Conservation (phyloP, 2,113 vertebrate species). For the Martes martes region DNA sequence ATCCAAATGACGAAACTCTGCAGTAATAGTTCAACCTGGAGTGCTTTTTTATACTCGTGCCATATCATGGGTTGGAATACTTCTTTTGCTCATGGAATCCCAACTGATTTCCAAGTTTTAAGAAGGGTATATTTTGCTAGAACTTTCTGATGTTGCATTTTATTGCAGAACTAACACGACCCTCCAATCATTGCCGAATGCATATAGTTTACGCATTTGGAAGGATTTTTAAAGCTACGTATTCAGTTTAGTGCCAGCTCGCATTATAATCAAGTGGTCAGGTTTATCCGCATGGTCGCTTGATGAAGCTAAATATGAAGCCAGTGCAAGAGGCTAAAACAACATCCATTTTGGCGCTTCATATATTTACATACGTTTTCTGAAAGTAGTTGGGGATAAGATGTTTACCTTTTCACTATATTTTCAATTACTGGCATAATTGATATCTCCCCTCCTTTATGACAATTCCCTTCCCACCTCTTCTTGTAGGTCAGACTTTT, state of each 20-base stretch:
- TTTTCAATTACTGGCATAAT: slow-evolving; percentile 74
- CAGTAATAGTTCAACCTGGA: background rate
- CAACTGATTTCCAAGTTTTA: background rate
- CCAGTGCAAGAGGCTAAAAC: background rate
- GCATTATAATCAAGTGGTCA: background rate
- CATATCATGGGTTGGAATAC: background rate
- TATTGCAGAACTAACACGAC: background rate
- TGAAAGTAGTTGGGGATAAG: background rate
- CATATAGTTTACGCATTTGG: background rate
- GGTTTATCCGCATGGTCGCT: background rate
- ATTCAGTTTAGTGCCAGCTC: background rate
- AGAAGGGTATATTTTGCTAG: background rate
- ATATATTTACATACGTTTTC: background rate
- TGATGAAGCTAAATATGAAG: background rate
- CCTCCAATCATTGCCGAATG: background rate
- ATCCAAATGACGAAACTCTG: background rate
- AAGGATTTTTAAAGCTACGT: background rate
- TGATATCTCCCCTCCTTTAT: slow-evolving; percentile 72
- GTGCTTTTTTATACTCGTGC: background rate
- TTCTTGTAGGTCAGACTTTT: slow-evolving; percentile 78
- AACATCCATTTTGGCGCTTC: background rate
- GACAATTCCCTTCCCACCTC: slow-evolving; percentile 66
- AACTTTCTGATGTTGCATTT: slow-evolving; percentile 24
- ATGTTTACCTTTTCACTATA: slow-evolving; percentile 59
- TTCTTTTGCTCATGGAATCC: background rate